Conservation (phyloP, 2,797 vertebrate species). For the Eospalax fontanierii region DNA sequence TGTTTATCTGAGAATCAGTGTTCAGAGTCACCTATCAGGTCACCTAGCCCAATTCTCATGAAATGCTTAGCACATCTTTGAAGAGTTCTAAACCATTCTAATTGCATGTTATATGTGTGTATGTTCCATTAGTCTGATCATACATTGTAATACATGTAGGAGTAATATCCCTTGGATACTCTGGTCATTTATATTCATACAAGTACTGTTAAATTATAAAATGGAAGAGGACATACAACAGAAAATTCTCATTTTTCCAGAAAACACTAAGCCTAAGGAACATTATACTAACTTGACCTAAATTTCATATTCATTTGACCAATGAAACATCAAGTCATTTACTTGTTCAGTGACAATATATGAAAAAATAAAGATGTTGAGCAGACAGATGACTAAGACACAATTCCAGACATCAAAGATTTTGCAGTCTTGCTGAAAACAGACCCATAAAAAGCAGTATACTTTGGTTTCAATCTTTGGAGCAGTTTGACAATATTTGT, state of each 20-base stretch:
- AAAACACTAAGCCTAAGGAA: constrained; percentile 5
- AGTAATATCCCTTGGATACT: background rate
- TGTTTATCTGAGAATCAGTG: background rate
- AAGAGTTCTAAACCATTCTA: background rate
- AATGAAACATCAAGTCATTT: background rate
- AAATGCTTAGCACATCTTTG: background rate
- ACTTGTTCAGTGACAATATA: constrained; percentile 31
- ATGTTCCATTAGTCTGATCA: background rate
- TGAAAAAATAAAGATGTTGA: constrained; percentile 41
- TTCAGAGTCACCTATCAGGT: background rate
- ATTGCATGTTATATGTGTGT: background rate
- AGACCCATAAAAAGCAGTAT: constrained; percentile 34
- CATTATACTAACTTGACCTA: background rate
- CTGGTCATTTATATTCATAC: constrained; percentile 35
- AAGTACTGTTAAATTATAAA: constrained; percentile 22
- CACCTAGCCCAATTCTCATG: background rate
- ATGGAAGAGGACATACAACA: constrained; percentile 8
- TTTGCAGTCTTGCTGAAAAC: background rate
- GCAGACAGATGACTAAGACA: constrained; percentile 13
- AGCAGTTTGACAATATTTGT: background rate
- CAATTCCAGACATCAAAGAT: background rate
- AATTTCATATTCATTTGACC: constrained; percentile 44
- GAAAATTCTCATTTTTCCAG: constrained; percentile 55
- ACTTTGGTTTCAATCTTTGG: constrained; percentile 53
- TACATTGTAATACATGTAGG: background rate